A percentile compares a stretch with the other conserved stretches of the same genome.
These are phyloP conservation scores for Pterocles gutturalis DNA, from an alignment of 2,113 vertebrate species.

Conservation along the genomic window DNA sequence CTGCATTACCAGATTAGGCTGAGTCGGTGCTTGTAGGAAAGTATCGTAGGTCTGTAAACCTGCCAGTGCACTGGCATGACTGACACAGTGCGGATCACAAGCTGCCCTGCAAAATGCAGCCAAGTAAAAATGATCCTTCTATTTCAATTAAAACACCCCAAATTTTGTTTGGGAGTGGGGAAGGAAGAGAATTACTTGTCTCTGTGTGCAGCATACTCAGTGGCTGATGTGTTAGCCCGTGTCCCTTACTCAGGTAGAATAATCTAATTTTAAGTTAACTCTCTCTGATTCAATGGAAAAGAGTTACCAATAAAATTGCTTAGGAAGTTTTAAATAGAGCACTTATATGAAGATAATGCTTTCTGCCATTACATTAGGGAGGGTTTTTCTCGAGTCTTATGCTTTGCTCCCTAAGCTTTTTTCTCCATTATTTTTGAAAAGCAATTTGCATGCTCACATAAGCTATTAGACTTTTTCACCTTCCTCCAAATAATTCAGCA, in stretches of 20 bases:
- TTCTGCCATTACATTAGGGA: background rate
- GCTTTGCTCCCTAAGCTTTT: slow-evolving; percentile 37
- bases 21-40: background rate
- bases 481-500: background rate
- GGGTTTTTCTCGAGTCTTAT: background rate
- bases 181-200: background rate
- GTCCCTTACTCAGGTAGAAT: fast-evolving
- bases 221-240: background rate
- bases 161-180: background rate
- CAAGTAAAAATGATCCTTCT: slow-evolving; percentile 12
- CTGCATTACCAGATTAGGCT: background rate
- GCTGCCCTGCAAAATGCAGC: slow-evolving; percentile 27
- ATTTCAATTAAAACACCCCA: slow-evolving; percentile 8
- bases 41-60: background rate
- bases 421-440: slow-evolving; percentile 4
- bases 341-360: background rate
- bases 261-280: slow-evolving; percentile 7
- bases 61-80: background rate
- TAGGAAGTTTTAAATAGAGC: slow-evolving; percentile 22
- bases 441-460: background rate
- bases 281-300: background rate
- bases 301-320: background rate
- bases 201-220: background rate
- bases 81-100: background rate
- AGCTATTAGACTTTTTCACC: background rate